Percentiles rank a stretch among this genome's conserved stretches.
phyloP scores from a whole-genome alignment of 2,797 vertebrate species.

The Peromyscus eremicus region DNA sequence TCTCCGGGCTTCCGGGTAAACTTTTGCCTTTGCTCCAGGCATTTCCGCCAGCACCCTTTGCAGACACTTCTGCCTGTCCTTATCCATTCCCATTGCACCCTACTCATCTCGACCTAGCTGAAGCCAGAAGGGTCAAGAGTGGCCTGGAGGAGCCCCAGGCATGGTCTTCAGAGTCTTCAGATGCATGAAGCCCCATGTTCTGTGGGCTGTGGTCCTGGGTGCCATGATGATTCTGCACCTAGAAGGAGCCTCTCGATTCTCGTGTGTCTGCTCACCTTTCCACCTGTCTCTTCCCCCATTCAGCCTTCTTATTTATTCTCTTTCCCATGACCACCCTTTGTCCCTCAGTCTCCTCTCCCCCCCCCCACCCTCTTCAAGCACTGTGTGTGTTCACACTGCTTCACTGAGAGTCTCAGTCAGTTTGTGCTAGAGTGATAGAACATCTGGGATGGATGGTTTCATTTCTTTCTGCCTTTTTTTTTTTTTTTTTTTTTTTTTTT shows the following conservation, averaged over 20 bases:
- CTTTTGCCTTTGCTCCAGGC: neutral
- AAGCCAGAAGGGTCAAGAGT: neutral
- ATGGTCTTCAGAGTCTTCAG: neutral
- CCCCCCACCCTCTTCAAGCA: neutral
- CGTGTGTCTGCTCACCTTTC: neutral
- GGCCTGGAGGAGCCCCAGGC: neutral
- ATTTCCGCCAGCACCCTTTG: neutral
- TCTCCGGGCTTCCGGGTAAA: neutral
- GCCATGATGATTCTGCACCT: neutral
- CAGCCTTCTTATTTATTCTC: neutral
- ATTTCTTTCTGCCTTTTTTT: neutral
- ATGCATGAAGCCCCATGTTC: neutral
- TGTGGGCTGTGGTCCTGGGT: neutral
- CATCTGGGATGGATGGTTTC: neutral
- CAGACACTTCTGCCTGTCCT: neutral
- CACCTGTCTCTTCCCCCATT: neutral
- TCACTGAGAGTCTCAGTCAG: neutral
- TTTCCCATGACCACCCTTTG: neutral
- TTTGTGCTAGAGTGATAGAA: neutral
- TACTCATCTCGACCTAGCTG: neutral
- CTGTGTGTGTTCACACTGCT: neutral
- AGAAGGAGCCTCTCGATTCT: neutral
- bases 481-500: neutral
- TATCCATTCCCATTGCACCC: neutral
- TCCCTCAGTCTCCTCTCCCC: neutral